These are phyloP conservation scores for Stratiomys singularior DNA, from an alignment of 2,888 invertebrate species.

Conservation along the genomic window DNA sequence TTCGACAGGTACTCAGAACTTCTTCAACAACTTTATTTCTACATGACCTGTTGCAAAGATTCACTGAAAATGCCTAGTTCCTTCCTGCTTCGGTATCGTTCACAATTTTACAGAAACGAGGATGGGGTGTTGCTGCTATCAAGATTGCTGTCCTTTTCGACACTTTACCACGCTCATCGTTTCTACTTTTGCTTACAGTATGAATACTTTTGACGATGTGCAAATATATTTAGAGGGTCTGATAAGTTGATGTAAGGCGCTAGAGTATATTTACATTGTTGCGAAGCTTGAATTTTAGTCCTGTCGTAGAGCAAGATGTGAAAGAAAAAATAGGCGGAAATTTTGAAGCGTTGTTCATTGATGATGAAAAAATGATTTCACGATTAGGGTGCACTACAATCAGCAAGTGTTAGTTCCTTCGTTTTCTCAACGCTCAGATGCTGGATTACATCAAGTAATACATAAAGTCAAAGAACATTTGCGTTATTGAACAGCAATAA, in stretches of 20 bases:
- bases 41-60: conserved; percentile 46
- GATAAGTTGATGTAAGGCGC: not conserved
- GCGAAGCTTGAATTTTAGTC: too few relatives aligned
- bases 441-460: too few relatives aligned
- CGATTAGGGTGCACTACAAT: too few relatives aligned
- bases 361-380: too few relatives aligned
- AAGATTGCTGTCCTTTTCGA: conserved; percentile 10
- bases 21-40: conserved; percentile 46
- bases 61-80: conserved; percentile 21
- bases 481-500: too few relatives aligned
- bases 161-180: conserved; percentile 1
- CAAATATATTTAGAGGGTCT: not conserved
- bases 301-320: too few relatives aligned
- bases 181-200: not conserved
- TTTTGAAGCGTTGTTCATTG: too few relatives aligned
- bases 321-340: too few relatives aligned
- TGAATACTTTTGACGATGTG: not conserved
- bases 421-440: too few relatives aligned
- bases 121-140: not conserved
- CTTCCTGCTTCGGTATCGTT: not conserved
- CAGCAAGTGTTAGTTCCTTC: too few relatives aligned
- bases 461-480: too few relatives aligned
- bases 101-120: not conserved
- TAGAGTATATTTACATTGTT: too few relatives aligned
- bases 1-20: conserved; percentile 47